phyloP scores from a whole-genome alignment of 2,113 vertebrate species.

The Silurus asotus region DNA sequence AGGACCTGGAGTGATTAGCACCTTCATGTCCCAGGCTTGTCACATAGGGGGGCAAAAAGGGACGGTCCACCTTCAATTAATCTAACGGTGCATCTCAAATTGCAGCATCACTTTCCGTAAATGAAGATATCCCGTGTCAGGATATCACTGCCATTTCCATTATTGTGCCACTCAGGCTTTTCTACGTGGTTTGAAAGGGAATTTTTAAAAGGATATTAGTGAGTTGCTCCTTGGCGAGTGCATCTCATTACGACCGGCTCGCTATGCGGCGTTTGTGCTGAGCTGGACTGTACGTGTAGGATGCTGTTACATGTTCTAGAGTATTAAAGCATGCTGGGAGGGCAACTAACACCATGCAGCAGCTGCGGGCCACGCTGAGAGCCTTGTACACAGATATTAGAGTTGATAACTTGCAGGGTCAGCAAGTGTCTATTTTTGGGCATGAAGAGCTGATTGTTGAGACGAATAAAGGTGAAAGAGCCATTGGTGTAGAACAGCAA shows the following conservation, averaged over 20 bases:
- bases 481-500: constrained; percentile 48
- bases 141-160: background rate
- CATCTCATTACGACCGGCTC: background rate
- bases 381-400: constrained; percentile 55
- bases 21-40: constrained; percentile 41
- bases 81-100: background rate
- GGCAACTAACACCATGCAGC: constrained; percentile 30
- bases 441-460: constrained; percentile 56
- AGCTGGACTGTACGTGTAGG: constrained; percentile 32
- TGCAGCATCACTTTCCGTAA: background rate
- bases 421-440: constrained; percentile 50
- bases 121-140: background rate
- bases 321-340: constrained; percentile 31
- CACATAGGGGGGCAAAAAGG: constrained; percentile 31
- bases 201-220: constrained; percentile 31
- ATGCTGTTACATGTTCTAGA: constrained; percentile 46
- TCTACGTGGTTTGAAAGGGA: background rate
- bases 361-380: constrained; percentile 36
- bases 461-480: constrained; percentile 51
- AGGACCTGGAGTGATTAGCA: constrained; percentile 40
- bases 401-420: constrained; percentile 54
- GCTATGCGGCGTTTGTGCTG: constrained; percentile 35
- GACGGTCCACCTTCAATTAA: constrained; percentile 14
- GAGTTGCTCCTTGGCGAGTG: constrained; percentile 18
- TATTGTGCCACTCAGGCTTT: background rate